Percentiles rank a stretch among this genome's conserved stretches.
Evolutionary conservation across 2,113 vertebrate genomes (phyloP).

Genomic region (Solea senegalensis): DNA sequence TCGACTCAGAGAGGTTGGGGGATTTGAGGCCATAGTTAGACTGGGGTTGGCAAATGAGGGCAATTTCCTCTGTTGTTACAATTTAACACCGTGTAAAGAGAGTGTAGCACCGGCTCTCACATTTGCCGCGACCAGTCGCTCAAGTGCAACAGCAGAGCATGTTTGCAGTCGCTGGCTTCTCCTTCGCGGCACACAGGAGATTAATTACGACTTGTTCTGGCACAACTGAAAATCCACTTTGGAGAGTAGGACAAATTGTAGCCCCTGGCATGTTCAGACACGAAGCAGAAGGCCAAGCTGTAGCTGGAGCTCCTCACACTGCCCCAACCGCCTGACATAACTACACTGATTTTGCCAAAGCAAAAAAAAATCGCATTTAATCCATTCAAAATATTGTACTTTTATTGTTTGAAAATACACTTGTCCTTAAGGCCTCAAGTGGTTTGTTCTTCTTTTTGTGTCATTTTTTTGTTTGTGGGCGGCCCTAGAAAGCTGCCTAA

Average conservation of each 20-base stretch:
- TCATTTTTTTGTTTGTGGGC: no score
- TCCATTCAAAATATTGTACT: no score
- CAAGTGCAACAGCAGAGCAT: conserved; percentile 14
- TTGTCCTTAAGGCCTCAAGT: no score
- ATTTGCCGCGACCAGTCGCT: conserved; percentile 29
- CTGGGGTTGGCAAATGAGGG: background rate
- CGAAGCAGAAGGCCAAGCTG: conserved; percentile 36
- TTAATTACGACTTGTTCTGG: conserved; percentile 72
- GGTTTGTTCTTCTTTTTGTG: no score
- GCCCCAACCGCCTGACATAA: no score
- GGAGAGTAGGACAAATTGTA: conserved; percentile 64
- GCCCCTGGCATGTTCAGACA: conserved; percentile 69
- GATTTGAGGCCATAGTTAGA: conserved; percentile 1
- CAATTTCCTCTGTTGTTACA: background rate
- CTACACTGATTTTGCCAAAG: no score
- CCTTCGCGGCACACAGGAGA: conserved; percentile 69
- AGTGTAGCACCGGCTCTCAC: background rate
- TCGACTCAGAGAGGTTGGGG: background rate
- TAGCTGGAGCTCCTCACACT: conserved; percentile 50
- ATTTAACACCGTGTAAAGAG: background rate
- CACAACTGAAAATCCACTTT: conserved; percentile 62
- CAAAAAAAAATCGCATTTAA: no score
- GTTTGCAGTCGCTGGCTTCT: conserved; percentile 48
- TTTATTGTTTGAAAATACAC: no score
- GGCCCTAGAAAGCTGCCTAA: no score